Evolutionary conservation across 2,888 invertebrate genomes (phyloP).

Genomic region (Cybosia mesomella): DNA sequence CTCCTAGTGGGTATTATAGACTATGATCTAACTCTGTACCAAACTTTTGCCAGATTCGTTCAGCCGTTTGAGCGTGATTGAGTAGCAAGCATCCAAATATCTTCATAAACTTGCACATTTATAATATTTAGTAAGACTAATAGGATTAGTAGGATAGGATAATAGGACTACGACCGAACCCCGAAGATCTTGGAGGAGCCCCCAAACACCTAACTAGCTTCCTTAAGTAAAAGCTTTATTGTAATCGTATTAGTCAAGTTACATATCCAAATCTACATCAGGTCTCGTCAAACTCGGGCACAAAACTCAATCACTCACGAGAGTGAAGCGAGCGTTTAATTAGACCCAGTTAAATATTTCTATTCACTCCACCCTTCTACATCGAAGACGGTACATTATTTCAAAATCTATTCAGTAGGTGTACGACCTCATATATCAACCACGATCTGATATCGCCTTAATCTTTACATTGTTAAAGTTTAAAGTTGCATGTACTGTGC

Average conservation of each 20-base stretch:
- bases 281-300: slow-evolving; percentile 21
- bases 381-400: slow-evolving; percentile 47
- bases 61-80: no score
- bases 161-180: no score
- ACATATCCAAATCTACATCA: slow-evolving; percentile 5
- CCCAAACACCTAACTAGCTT: no score
- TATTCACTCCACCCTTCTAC: slow-evolving; percentile 41
- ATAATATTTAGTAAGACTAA: no score
- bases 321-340: slow-evolving; percentile 42
- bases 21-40: no score
- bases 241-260: background rate
- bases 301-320: slow-evolving; percentile 42
- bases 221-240: background rate
- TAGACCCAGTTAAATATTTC: slow-evolving; percentile 49
- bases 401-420: slow-evolving; percentile 51
- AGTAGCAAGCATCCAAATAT: no score
- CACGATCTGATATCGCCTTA: slow-evolving; percentile 18
- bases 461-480: accelerated
- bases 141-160: no score
- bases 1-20: no score
- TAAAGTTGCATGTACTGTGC: slow-evolving; percentile 22
- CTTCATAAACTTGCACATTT: no score
- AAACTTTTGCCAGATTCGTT: no score
- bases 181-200: no score
- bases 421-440: slow-evolving; percentile 18